A percentile compares a stretch with the other conserved stretches of the same genome.
Evolutionary conservation across 2,797 vertebrate species (phyloP).

Genomic region (Tachyglossus aculeatus): DNA sequence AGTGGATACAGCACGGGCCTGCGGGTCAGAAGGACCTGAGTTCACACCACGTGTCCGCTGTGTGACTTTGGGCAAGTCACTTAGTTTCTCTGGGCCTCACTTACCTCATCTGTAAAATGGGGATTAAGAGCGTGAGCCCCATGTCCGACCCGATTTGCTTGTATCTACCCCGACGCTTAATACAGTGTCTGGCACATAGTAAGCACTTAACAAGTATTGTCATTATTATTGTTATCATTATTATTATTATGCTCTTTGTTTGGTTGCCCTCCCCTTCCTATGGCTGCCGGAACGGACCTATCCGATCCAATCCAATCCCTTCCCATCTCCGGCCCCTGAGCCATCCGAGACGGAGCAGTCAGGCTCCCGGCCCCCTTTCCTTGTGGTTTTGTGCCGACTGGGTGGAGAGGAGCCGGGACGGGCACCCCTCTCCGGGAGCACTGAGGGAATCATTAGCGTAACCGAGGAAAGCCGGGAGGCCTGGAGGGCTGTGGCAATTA

Average conservation of each 20-base stretch:
- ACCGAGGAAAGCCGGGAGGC: constrained; percentile 8
- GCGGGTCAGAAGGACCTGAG: too few relatives aligned
- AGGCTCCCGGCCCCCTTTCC: constrained; percentile 18
- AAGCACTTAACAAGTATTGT: too few relatives aligned
- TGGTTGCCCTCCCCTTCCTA: background rate
- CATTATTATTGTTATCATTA: too few relatives aligned
- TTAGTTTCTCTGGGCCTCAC: too few relatives aligned
- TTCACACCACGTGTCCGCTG: too few relatives aligned
- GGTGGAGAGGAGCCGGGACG: background rate
- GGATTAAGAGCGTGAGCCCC: too few relatives aligned
- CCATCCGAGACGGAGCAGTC: constrained; percentile 33
- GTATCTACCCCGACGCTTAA: too few relatives aligned
- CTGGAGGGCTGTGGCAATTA: constrained; percentile 52
- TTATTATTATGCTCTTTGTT: background rate
- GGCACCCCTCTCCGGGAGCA: constrained; percentile 1
- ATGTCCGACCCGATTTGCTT: too few relatives aligned
- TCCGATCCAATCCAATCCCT: background rate
- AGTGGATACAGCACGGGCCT: too few relatives aligned
- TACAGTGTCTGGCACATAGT: too few relatives aligned
- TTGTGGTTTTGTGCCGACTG: constrained; percentile 42
- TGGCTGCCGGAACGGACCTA: constrained; percentile 14
- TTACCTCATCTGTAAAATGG: too few relatives aligned
- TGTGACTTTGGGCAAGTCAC: too few relatives aligned
- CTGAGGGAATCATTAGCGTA: constrained; percentile 50
- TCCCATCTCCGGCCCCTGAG: constrained; percentile 25